Conservation (phyloP, 2,888 invertebrate genomes). For the Sinohyriopsis cumingii region DNA sequence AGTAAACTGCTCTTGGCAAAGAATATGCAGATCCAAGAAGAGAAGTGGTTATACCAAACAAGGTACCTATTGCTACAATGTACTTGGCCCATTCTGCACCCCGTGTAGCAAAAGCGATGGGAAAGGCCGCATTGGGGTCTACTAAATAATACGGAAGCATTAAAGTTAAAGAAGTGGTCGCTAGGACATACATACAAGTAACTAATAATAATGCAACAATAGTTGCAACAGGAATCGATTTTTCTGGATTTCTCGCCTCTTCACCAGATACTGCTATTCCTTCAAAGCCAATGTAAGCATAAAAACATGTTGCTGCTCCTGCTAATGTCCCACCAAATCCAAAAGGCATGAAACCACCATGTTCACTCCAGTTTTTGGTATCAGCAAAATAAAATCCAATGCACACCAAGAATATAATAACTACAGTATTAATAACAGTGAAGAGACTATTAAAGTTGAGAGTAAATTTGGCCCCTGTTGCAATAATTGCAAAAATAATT, state of each 20-base stretch:
- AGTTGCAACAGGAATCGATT: slow-evolving; percentile 71
- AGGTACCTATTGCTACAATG: slow-evolving; percentile 65
- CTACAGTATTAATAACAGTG: slow-evolving; percentile 68
- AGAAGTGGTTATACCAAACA: slow-evolving; percentile 67
- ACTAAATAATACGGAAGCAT: slow-evolving; percentile 63
- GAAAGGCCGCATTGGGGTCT: slow-evolving; percentile 64
- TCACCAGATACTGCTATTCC: slow-evolving; percentile 72
- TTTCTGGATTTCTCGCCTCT: slow-evolving; percentile 70
- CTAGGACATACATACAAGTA: slow-evolving; percentile 64
- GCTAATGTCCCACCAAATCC: slow-evolving; percentile 70
- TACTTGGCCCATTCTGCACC: slow-evolving; percentile 67
- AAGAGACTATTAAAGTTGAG: slow-evolving; percentile 71
- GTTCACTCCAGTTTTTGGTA: slow-evolving; percentile 83
- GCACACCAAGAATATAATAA: slow-evolving; percentile 70
- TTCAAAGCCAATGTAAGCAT: slow-evolving; percentile 73
- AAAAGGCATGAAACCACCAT: slow-evolving; percentile 72
- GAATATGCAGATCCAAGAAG: slow-evolving; percentile 87
- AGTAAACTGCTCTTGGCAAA: slow-evolving; percentile 88
- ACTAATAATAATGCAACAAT: slow-evolving; percentile 58
- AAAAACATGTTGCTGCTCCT: slow-evolving; percentile 72
- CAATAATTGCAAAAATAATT: slow-evolving; percentile 73
- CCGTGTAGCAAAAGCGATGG: slow-evolving; percentile 61
- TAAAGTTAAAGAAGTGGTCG: slow-evolving; percentile 62
- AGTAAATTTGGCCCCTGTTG: slow-evolving; percentile 70
- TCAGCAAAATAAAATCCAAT: slow-evolving; percentile 91